These are phyloP conservation scores for Sinohyriopsis cumingii DNA, from an alignment of 2,888 invertebrate species.

Conservation along the genomic window DNA sequence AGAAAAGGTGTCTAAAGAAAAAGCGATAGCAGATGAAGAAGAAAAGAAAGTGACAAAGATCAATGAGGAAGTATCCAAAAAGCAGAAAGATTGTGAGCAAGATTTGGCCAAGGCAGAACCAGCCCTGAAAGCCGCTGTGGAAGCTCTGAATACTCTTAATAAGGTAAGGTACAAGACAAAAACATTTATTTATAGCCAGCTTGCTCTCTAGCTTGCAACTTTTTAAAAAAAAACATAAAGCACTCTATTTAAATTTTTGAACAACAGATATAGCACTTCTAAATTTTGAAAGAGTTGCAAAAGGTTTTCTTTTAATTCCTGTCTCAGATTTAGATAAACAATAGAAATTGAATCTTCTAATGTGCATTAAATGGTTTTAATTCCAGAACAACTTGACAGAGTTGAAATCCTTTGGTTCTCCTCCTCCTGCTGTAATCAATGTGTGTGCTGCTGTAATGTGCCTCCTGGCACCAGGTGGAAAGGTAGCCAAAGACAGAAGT, in stretches of 20 bases:
- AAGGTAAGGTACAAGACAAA: conserved; percentile 76
- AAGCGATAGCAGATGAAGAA: conserved; percentile 89
- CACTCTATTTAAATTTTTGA: too few relatives aligned
- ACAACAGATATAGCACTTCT: too few relatives aligned
- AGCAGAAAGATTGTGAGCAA: conserved; percentile 89
- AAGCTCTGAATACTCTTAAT: conserved; percentile 94
- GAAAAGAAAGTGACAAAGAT: conserved; percentile 95
- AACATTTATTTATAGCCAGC: too few relatives aligned
- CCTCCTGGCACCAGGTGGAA: conserved; percentile 82
- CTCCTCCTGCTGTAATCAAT: conserved; percentile 93
- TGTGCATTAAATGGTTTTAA: too few relatives aligned
- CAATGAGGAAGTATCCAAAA: conserved; percentile 93
- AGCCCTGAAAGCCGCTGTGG: conserved; percentile 90
- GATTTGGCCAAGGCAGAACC: conserved; percentile 97
- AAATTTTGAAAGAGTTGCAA: too few relatives aligned
- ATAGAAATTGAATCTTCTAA: too few relatives aligned
- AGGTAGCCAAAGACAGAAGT: conserved; percentile 88
- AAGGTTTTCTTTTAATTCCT: too few relatives aligned
- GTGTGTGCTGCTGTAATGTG: conserved; percentile 97
- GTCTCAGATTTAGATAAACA: too few relatives aligned
- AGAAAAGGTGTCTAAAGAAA: conserved; percentile 93
- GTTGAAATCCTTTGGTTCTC: conserved; percentile 95
- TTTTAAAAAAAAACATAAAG: too few relatives aligned
- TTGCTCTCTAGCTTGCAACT: too few relatives aligned
- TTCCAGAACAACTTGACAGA: conserved; percentile 89